These are phyloP conservation scores for Cephus nigrinus DNA, from an alignment of 2,888 invertebrate species.

Conservation along the genomic window DNA sequence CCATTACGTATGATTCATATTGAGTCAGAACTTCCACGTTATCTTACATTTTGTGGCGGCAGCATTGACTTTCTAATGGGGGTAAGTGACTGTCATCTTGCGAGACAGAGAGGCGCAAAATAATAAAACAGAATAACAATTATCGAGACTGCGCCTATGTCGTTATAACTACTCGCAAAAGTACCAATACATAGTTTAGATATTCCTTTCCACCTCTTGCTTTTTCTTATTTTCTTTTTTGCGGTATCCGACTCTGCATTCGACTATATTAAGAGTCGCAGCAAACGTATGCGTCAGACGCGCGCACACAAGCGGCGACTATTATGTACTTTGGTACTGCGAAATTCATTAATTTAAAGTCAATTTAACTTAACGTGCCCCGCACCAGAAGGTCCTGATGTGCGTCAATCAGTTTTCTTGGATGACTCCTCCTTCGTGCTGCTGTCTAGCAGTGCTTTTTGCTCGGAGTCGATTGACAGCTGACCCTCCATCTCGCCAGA, in stretches of 20 bases:
- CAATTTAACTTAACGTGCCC: constrained; percentile 3
- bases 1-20: background rate
- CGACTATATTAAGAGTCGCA: background rate
- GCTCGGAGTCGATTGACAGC: constrained; percentile 16
- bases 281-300: background rate
- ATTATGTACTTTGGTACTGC: constrained; percentile 5
- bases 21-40: background rate
- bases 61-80: background rate
- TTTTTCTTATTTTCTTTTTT: background rate
- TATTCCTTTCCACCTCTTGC: background rate
- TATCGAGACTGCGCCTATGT: background rate
- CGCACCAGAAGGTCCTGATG: background rate
- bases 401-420: constrained; percentile 25
- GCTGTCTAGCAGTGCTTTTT: constrained; percentile 14
- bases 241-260: background rate
- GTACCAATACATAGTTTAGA: background rate
- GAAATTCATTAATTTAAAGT: constrained; percentile 2
- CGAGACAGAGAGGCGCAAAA: background rate
- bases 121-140: background rate
- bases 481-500: constrained; percentile 89
- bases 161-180: background rate
- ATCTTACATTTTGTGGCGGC: background rate
- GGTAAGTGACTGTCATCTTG: background rate
- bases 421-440: constrained; percentile 16
- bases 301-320: background rate